Evolutionary conservation across 2,797 vertebrate species (phyloP).

Genomic region (Fistularia commersonii): DNA sequence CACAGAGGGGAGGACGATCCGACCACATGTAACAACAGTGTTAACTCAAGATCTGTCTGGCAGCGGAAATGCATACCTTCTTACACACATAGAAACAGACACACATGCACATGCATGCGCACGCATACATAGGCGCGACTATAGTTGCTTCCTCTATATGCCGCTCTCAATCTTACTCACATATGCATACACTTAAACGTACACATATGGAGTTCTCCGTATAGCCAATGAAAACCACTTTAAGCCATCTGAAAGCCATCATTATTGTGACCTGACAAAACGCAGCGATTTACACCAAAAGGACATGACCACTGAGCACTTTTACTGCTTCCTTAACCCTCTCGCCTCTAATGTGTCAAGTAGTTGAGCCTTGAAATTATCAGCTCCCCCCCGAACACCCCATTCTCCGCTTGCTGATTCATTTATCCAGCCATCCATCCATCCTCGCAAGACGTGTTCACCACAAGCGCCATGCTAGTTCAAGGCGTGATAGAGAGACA

Average conservation of each 20-base stretch:
- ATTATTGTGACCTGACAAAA: constrained; percentile 42
- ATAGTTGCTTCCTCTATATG: constrained; percentile 53
- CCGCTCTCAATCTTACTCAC: constrained; percentile 42
- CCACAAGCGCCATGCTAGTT: constrained; percentile 56
- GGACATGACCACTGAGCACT: constrained; percentile 41
- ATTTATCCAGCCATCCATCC: constrained; percentile 51
- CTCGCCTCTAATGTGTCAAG: constrained; percentile 49
- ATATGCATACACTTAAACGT: constrained; percentile 52
- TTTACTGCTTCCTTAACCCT: constrained; percentile 51
- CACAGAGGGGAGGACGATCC: constrained; percentile 66
- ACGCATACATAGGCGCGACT: constrained; percentile 38
- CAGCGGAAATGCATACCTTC: constrained; percentile 67
- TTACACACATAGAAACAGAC: constrained; percentile 49
- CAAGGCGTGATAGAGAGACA: constrained; percentile 40
- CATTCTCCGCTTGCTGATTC: constrained; percentile 22
- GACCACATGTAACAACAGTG: constrained; percentile 78
- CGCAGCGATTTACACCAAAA: constrained; percentile 46
- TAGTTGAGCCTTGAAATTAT: constrained; percentile 43
- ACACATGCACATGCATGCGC: constrained; percentile 31
- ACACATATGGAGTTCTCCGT: constrained; percentile 32
- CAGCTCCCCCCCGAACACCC: constrained; percentile 8
- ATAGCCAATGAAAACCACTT: constrained; percentile 29
- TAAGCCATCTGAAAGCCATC: constrained; percentile 55
- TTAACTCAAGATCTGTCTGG: constrained; percentile 73
- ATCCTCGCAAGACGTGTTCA: constrained; percentile 31